A percentile compares a stretch with the other conserved stretches of the same genome.
phyloP scores from a whole-genome alignment of 2,888 invertebrate species.

The Hirtodrosophila trivittata region DNA sequence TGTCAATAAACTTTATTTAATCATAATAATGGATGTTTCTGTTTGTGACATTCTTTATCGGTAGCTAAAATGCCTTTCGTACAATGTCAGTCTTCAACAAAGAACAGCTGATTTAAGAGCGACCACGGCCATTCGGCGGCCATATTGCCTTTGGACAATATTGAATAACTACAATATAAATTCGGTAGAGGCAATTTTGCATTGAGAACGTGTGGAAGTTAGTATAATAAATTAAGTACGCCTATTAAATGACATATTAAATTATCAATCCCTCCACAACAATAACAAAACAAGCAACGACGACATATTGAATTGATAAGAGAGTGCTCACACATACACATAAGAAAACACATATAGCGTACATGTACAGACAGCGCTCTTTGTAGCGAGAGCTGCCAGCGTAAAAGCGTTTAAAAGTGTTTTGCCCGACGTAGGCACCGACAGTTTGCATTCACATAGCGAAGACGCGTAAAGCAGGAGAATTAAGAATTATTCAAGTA shows the following conservation, averaged over 20 bases:
- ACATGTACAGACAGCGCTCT: conserved; percentile 37
- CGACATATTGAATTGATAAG: conserved; percentile 74
- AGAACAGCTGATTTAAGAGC: conserved; percentile 75
- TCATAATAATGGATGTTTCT: no score
- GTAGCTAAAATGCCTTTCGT: conserved; percentile 15
- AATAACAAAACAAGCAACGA: conserved; percentile 41
- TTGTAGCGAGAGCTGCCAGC: conserved; percentile 38
- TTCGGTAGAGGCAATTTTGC: conserved; percentile 23
- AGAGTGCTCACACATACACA: conserved; percentile 32
- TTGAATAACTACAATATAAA: conserved; percentile 21
- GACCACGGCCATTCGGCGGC: conserved; percentile 55
- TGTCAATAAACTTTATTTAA: no score
- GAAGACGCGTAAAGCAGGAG: conserved; percentile 62
- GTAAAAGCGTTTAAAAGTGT: conserved; percentile 77
- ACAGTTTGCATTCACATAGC: conserved; percentile 77
- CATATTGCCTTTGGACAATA: conserved; percentile 54
- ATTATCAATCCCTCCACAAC: conserved; percentile 50
- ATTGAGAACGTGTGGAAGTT: conserved; percentile 72
- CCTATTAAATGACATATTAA: conserved; percentile 62
- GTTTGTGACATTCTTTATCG: conserved; percentile 16
- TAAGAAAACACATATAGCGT: conserved; percentile 1
- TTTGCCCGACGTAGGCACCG: conserved; percentile 59
- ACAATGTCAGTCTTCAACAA: conserved; percentile 47
- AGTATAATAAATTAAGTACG: conserved; percentile 54
- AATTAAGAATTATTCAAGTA: conserved; percentile 37